Percentiles rank a stretch among this genome's conserved stretches.
Conservation (phyloP, 2,797 vertebrate species). For the Neosilurus mollespiculum region DNA sequence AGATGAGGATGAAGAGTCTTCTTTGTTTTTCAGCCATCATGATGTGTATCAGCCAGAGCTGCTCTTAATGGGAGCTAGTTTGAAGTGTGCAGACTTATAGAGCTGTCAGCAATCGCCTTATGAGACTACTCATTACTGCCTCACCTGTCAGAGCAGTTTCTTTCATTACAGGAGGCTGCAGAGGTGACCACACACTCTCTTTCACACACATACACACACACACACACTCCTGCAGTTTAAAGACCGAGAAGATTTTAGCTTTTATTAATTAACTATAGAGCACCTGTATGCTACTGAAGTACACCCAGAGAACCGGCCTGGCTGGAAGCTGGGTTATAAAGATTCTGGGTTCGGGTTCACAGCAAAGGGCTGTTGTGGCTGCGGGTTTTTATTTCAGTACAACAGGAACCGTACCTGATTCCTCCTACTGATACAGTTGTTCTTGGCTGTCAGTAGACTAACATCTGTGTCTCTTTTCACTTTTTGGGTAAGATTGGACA, state of each 20-base stretch:
- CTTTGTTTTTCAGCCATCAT: slow-evolving; percentile 42
- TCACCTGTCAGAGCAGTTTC: slow-evolving; percentile 53
- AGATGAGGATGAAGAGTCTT: slow-evolving; percentile 18
- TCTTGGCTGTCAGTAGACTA: not conserved
- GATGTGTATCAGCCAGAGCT: slow-evolving; percentile 27
- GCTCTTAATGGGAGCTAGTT: slow-evolving; percentile 46
- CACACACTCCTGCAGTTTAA: slow-evolving; percentile 23
- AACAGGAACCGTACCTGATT: not conserved
- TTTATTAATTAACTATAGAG: slow-evolving; percentile 31
- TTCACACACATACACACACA: slow-evolving; percentile 10
- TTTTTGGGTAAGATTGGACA: not conserved
- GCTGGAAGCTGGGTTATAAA: slow-evolving; percentile 21
- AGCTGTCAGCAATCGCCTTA: slow-evolving; percentile 54
- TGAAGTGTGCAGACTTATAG: slow-evolving; percentile 49
- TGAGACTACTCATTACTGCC: slow-evolving; percentile 55
- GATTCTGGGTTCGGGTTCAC: slow-evolving; percentile 1
- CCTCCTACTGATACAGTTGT: not conserved
- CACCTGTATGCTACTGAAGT: slow-evolving; percentile 12
- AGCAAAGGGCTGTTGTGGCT: not conserved
- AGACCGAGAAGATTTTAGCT: slow-evolving; percentile 29
- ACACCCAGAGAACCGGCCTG: not conserved
- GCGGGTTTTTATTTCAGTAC: not conserved
- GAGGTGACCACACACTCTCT: slow-evolving; percentile 24
- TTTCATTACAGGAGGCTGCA: slow-evolving; percentile 53
- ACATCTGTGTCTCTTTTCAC: not conserved